Evolutionary conservation across 1,140 invertebrate genomes (phyloP).

Genomic region (Gryllus bimaculatus): DNA sequence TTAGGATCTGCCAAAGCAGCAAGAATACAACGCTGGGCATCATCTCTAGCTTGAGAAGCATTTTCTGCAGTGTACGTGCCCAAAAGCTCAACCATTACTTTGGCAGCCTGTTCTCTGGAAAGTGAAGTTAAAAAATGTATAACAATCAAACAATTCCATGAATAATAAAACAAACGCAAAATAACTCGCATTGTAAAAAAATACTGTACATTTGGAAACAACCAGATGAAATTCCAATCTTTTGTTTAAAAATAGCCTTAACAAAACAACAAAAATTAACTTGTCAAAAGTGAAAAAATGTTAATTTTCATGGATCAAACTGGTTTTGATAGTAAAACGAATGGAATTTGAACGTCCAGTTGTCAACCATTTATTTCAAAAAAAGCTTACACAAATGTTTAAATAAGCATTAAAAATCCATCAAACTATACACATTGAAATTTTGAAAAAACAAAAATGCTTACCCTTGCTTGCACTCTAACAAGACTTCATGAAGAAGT

Average conservation of each 20-base stretch:
- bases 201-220: neutral
- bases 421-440: no score
- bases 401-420: no score
- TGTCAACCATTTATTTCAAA: no score
- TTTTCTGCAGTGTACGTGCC: constrained; percentile 95
- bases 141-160: neutral
- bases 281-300: no score
- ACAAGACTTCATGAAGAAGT: constrained; percentile 76
- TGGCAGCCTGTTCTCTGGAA: constrained; percentile 75
- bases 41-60: constrained; percentile 89
- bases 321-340: no score
- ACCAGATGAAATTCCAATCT: no score
- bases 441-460: constrained; percentile 11
- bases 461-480: constrained; percentile 58
- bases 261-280: no score
- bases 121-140: constrained; percentile 29
- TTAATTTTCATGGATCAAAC: no score
- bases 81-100: constrained; percentile 92
- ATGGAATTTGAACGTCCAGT: no score
- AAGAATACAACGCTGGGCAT: constrained; percentile 93
- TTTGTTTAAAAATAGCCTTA: no score
- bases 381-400: no score
- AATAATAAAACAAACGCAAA: neutral
- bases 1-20: constrained; percentile 89
- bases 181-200: neutral